phyloP scores from a whole-genome alignment of 2,888 invertebrate species.

The Pachliopta kotzebuea region DNA sequence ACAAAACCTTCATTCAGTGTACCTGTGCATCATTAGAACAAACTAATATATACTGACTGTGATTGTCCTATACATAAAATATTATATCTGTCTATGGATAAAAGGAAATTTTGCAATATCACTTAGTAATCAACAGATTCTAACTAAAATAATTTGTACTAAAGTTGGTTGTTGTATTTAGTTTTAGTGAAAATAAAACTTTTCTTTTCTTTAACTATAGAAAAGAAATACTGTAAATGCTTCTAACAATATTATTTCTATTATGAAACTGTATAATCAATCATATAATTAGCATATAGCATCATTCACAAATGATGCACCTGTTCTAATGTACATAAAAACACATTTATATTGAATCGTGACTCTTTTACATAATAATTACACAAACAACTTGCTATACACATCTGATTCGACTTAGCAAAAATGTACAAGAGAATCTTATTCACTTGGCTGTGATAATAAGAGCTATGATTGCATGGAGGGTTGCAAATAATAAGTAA shows the following conservation, averaged over 20 bases:
- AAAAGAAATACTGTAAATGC: too few relatives aligned
- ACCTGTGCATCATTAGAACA: too few relatives aligned
- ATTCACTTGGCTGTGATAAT: slow-evolving; percentile 11
- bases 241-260: background rate
- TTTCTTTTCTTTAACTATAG: too few relatives aligned
- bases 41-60: too few relatives aligned
- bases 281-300: slow-evolving; percentile 11
- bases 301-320: slow-evolving; percentile 15
- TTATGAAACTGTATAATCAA: background rate
- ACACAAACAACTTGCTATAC: slow-evolving; percentile 19
- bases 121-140: too few relatives aligned
- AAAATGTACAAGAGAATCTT: slow-evolving; percentile 4
- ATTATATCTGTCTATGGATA: too few relatives aligned
- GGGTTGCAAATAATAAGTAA: slow-evolving; percentile 10
- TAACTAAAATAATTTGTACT: too few relatives aligned
- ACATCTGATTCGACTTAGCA: slow-evolving; percentile 9
- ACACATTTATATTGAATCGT: slow-evolving; percentile 21
- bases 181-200: too few relatives aligned
- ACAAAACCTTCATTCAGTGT: too few relatives aligned
- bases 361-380: slow-evolving; percentile 25
- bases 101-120: too few relatives aligned
- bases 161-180: too few relatives aligned
- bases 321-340: slow-evolving; percentile 25
- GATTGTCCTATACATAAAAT: too few relatives aligned
- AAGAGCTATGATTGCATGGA: slow-evolving; percentile 8